A percentile compares a stretch with the other conserved stretches of the same genome.
Conservation (phyloP, 1,140 invertebrate species). For the Drosophila auraria region DNA sequence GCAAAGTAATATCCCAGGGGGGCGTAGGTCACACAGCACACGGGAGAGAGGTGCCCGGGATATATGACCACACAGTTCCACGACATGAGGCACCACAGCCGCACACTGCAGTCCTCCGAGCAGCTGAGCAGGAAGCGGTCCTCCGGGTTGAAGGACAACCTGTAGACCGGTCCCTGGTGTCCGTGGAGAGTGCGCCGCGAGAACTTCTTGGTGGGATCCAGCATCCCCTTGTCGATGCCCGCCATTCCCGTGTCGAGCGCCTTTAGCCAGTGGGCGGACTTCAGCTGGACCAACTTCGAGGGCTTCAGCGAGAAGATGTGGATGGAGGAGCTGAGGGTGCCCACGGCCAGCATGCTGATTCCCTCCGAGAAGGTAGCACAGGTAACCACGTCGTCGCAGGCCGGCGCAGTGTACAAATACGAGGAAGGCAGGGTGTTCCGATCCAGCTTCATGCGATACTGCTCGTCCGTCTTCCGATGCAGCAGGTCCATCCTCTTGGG, state of each 20-base stretch:
- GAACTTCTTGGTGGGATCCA: slow-evolving; percentile 31
- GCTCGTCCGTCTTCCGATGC: slow-evolving; percentile 44
- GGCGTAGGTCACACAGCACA: slow-evolving; percentile 47
- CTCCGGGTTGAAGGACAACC: slow-evolving; percentile 40
- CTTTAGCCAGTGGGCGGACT: slow-evolving; percentile 28
- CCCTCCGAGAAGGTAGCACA: slow-evolving; percentile 56
- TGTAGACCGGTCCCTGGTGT: slow-evolving; percentile 45
- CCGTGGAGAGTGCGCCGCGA: slow-evolving; percentile 38
- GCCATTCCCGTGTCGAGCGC: slow-evolving; percentile 24
- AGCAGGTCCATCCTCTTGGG: slow-evolving; percentile 43
- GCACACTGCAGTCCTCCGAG: slow-evolving; percentile 52
- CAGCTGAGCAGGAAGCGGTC: slow-evolving; percentile 56
- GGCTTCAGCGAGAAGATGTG: slow-evolving; percentile 50
- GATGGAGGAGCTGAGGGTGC: slow-evolving; percentile 31
- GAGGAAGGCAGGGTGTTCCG: slow-evolving; percentile 42
- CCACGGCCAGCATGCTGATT: slow-evolving; percentile 42
- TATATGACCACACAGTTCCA: slow-evolving; percentile 67
- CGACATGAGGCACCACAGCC: slow-evolving; percentile 60
- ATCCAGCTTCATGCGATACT: slow-evolving; percentile 31
- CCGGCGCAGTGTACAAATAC: slow-evolving; percentile 37
- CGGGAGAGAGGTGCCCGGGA: slow-evolving; percentile 32
- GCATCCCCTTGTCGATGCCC: slow-evolving; percentile 40
- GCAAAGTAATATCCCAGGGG: slow-evolving; percentile 58
- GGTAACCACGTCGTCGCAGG: slow-evolving; percentile 30
- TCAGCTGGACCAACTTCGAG: slow-evolving; percentile 50